Conservation (phyloP, 1,140 invertebrate species). For the Drosophila erecta region DNA sequence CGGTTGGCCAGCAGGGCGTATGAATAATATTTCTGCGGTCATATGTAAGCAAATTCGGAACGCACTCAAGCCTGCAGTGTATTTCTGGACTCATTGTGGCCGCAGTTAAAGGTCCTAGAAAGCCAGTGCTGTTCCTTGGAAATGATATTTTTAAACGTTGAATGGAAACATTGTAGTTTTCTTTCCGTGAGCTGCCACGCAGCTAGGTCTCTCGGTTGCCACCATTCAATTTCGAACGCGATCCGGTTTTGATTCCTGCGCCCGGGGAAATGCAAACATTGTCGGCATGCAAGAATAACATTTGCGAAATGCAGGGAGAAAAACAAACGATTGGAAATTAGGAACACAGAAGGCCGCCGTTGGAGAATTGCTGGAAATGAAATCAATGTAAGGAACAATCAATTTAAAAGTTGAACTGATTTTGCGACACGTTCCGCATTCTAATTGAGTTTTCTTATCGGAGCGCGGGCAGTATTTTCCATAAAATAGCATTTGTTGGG, state of each 20-base stretch:
- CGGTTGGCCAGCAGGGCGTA: constrained; percentile 50
- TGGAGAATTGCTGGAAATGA: constrained; percentile 8
- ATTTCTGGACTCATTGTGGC: constrained; percentile 13
- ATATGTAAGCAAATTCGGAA: constrained; percentile 25
- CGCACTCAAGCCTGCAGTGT: constrained; percentile 39
- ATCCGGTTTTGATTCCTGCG: constrained; percentile 7
- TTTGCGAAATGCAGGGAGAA: constrained; percentile 38
- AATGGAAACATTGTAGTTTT: neutral
- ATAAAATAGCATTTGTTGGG: neutral
- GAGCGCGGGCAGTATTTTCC: constrained; percentile 57
- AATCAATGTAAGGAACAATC: constrained; percentile 70
- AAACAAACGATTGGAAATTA: constrained; percentile 28
- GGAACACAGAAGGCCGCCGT: no score
- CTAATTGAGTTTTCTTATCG: constrained; percentile 74
- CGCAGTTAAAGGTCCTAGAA: constrained; percentile 2
- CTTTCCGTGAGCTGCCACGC: neutral
- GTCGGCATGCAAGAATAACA: constrained; percentile 40
- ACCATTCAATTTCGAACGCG: constrained; percentile 11
- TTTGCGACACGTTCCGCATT: constrained; percentile 71
- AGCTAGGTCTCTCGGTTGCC: neutral
- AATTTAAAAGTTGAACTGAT: constrained; percentile 65
- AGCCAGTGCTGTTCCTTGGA: constrained; percentile 11
- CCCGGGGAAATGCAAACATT: constrained; percentile 42
- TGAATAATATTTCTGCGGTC: constrained; percentile 56
- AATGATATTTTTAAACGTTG: constrained; percentile 1